Evolutionary conservation across 2,888 invertebrate species (phyloP).

Genomic region (Leucophenga montana): DNA sequence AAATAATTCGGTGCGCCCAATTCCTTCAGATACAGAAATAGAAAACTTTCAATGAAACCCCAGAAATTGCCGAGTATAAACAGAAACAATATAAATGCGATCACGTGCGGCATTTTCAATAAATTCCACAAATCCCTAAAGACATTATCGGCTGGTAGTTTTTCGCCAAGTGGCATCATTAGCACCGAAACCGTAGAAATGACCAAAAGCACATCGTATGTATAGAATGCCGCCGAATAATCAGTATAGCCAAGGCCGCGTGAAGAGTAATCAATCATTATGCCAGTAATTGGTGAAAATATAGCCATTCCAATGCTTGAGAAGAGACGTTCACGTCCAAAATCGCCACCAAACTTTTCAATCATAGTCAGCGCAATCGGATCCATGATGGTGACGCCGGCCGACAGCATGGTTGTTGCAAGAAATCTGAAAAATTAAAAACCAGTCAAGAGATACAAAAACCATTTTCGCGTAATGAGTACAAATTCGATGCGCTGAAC

Average conservation of each 20-base stretch:
- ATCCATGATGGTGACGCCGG: conserved; percentile 91
- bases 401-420: conserved; percentile 86
- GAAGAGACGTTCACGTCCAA: conserved; percentile 85
- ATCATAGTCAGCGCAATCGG: conserved; percentile 90
- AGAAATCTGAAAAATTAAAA: conserved; percentile 76
- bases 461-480: conserved; percentile 8
- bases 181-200: conserved; percentile 84
- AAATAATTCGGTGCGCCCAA: conserved; percentile 87
- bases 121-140: conserved; percentile 83
- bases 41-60: conserved; percentile 91
- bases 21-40: conserved; percentile 89
- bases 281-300: conserved; percentile 86
- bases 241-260: conserved; percentile 82
- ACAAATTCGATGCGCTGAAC: conserved; percentile 3
- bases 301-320: conserved; percentile 88
- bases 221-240: conserved; percentile 90
- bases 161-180: conserved; percentile 85
- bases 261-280: conserved; percentile 80
- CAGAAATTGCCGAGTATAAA: conserved; percentile 89
- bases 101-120: conserved; percentile 85
- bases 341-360: conserved; percentile 87
- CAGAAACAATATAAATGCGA: conserved; percentile 85
- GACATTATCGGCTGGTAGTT: conserved; percentile 85
- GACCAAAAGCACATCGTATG: conserved; percentile 81
- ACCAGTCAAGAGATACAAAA: not conserved